A percentile compares a stretch with the other conserved stretches of the same genome.
Evolutionary conservation across 2,888 invertebrate species (phyloP).

Genomic region (Epinotia bilunana): DNA sequence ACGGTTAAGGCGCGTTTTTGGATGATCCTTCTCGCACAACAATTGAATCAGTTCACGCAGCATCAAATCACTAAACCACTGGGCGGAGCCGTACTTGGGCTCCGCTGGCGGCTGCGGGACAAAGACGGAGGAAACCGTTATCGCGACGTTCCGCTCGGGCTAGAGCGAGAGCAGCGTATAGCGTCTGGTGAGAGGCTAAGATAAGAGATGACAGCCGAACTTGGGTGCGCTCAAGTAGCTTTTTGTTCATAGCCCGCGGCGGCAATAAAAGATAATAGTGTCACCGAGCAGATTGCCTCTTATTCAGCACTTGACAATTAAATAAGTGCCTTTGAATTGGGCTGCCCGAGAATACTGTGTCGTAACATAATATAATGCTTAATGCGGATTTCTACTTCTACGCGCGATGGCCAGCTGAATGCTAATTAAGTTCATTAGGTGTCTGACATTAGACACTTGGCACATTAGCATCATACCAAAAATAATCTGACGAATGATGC

Average conservation of each 20-base stretch:
- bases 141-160: conserved; percentile 54
- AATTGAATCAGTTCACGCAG: conserved; percentile 85
- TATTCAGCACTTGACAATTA: conserved; percentile 82
- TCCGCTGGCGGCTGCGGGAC: conserved; percentile 77
- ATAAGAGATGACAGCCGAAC: conserved; percentile 77
- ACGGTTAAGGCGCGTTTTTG: conserved; percentile 78
- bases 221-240: conserved; percentile 77
- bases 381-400: conserved; percentile 72
- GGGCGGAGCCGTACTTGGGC: conserved; percentile 83
- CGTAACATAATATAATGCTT: conserved; percentile 80
- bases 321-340: conserved; percentile 79
- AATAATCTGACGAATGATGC: conserved; percentile 17
- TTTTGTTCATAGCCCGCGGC: conserved; percentile 77
- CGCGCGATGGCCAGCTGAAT: conserved; percentile 75
- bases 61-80: conserved; percentile 85
- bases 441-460: conserved; percentile 63
- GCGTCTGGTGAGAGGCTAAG: conserved; percentile 68
- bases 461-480: conserved; percentile 9
- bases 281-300: conserved; percentile 82
- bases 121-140: conserved; percentile 70
- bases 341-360: conserved; percentile 72
- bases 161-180: conserved; percentile 70
- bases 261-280: conserved; percentile 80
- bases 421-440: conserved; percentile 72
- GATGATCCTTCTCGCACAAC: conserved; percentile 70